These are phyloP conservation scores for Apolygus lucorum DNA, from an alignment of 1,140 invertebrate genomes.

Conservation along the genomic window DNA sequence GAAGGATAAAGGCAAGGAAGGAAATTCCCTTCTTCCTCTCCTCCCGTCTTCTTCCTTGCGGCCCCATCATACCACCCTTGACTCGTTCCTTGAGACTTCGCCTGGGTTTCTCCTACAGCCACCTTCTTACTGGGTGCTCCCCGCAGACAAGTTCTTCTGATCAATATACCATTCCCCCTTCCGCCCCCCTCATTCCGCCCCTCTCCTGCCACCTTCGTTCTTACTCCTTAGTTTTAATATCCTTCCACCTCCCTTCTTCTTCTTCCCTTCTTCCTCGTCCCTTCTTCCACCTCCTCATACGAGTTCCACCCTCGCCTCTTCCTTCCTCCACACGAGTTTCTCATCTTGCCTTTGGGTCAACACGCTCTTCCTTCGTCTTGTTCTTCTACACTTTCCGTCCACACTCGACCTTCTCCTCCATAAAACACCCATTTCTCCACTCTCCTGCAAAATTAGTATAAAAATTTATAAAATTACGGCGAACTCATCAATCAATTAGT, in stretches of 20 bases:
- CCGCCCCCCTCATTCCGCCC: neutral
- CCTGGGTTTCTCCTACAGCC: neutral
- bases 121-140: neutral
- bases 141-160: constrained; percentile 16
- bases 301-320: too few relatives aligned
- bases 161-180: constrained; percentile 8
- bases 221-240: constrained; percentile 14
- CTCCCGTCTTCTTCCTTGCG: neutral
- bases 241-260: neutral
- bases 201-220: neutral
- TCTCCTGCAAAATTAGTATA: too few relatives aligned
- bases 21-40: neutral
- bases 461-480: too few relatives aligned
- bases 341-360: neutral
- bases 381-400: neutral
- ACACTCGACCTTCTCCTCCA: neutral
- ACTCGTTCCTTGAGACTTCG: too few relatives aligned
- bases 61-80: neutral
- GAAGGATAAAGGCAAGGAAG: neutral
- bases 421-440: too few relatives aligned
- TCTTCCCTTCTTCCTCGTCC: too few relatives aligned
- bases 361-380: neutral
- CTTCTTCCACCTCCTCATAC: too few relatives aligned
- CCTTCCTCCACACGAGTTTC: neutral
- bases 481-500: too few relatives aligned